Conservation (phyloP, 2,113 vertebrate species). For the Chitala chitala region DNA sequence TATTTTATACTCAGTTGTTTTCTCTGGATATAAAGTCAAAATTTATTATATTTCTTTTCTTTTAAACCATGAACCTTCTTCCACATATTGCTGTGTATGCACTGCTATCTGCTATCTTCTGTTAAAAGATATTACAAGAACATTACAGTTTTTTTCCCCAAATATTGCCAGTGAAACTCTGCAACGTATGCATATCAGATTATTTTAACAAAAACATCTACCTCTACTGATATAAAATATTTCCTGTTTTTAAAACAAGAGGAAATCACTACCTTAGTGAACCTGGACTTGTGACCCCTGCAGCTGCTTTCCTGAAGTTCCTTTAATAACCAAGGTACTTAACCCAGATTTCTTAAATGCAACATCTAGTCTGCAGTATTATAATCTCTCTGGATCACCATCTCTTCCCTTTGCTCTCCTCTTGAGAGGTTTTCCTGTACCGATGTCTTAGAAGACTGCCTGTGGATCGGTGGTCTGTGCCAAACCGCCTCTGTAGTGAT, state of each 20-base stretch:
- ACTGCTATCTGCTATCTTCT: no score
- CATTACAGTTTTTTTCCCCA: no score
- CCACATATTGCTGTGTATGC: no score
- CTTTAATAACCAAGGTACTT: neutral
- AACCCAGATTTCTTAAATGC: neutral
- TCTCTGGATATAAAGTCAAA: no score
- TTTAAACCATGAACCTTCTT: no score
- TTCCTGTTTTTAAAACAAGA: neutral
- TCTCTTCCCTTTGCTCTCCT: neutral
- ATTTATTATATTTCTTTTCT: no score
- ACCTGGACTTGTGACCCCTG: neutral
- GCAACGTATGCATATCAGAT: no score
- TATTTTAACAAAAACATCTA: no score
- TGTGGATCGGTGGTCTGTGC: neutral
- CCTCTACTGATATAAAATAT: neutral
- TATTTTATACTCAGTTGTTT: no score
- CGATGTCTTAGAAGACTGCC: neutral
- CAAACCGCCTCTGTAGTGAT: no score
- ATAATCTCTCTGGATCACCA: neutral
- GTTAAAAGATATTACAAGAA: no score
- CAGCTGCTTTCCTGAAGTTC: neutral
- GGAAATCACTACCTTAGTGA: neutral
- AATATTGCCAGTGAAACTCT: no score
- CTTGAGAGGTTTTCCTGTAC: neutral
- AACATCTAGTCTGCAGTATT: neutral